Conservation (phyloP, 2,888 invertebrate genomes). For the Athalia cordata region DNA sequence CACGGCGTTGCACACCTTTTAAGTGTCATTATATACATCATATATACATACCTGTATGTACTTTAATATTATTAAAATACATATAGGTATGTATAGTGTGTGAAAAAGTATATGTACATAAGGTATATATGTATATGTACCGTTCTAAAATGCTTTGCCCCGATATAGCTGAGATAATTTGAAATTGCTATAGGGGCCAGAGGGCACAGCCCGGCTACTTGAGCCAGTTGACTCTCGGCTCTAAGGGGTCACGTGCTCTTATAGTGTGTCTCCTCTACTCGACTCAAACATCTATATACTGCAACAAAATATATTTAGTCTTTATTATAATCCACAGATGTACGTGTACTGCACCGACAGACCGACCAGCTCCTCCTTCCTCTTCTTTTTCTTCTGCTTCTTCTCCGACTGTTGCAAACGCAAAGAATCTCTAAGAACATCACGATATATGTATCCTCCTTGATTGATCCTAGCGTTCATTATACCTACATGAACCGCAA, state of each 20-base stretch:
- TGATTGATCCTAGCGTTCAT: too few relatives aligned
- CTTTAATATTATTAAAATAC: constrained; percentile 70
- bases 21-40: constrained; percentile 62
- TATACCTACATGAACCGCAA: too few relatives aligned
- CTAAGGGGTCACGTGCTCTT: constrained; percentile 70
- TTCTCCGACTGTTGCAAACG: neutral
- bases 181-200: constrained; percentile 70
- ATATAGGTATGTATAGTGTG: neutral
- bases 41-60: constrained; percentile 27
- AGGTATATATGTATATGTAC: constrained; percentile 11
- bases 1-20: constrained; percentile 66
- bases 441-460: too few relatives aligned
- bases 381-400: too few relatives aligned
- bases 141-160: constrained; percentile 43
- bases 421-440: too few relatives aligned
- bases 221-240: constrained; percentile 71
- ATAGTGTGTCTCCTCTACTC: constrained; percentile 52
- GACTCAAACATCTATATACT: constrained; percentile 17
- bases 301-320: too few relatives aligned
- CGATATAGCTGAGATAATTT: constrained; percentile 56
- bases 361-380: too few relatives aligned
- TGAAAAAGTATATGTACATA: neutral
- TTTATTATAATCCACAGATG: too few relatives aligned
- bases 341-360: too few relatives aligned
- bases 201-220: constrained; percentile 72